phyloP scores from a whole-genome alignment of 2,888 invertebrate species.

The Xestia sexstrigata region DNA sequence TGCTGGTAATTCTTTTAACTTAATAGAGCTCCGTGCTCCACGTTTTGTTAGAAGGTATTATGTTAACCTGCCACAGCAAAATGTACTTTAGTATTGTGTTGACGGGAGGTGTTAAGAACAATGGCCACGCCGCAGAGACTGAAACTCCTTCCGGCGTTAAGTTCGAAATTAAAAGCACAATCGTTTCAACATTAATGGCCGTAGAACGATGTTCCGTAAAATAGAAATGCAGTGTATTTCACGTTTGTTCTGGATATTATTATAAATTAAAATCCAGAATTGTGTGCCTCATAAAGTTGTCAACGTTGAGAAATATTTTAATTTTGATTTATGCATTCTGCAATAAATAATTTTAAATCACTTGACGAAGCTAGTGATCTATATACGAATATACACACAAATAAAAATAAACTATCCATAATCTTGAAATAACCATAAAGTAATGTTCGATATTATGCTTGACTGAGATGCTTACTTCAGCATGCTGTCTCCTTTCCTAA shows the following conservation, averaged over 20 bases:
- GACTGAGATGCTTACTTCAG: not conserved
- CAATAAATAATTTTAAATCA: not conserved
- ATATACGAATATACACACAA: not conserved
- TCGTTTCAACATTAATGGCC: slow-evolving; percentile 37
- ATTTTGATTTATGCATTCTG: not conserved
- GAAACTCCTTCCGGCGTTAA: slow-evolving; percentile 43
- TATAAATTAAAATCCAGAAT: slow-evolving; percentile 40
- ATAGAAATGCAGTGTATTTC: slow-evolving; percentile 34
- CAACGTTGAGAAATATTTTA: not conserved
- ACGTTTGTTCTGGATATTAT: slow-evolving; percentile 27
- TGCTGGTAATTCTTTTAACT: slow-evolving; percentile 76
- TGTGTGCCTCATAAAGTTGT: not conserved
- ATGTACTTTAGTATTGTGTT: slow-evolving; percentile 45
- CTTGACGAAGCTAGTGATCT: not conserved
- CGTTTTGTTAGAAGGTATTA: slow-evolving; percentile 56
- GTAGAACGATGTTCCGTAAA: slow-evolving; percentile 2
- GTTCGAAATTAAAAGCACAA: slow-evolving; percentile 45
- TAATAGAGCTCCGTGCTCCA: slow-evolving; percentile 70
- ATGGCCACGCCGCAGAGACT: slow-evolving; percentile 41
- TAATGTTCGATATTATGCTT: not conserved
- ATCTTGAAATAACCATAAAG: not conserved
- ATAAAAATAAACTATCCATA: not conserved
- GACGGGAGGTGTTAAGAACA: slow-evolving; percentile 48
- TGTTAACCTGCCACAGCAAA: slow-evolving; percentile 26
- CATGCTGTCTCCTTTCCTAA: too few relatives aligned